A percentile compares a stretch with the other conserved stretches of the same genome.
Evolutionary conservation across 2,888 invertebrate species (phyloP).

Genomic region (Lasius fuliginosus): DNA sequence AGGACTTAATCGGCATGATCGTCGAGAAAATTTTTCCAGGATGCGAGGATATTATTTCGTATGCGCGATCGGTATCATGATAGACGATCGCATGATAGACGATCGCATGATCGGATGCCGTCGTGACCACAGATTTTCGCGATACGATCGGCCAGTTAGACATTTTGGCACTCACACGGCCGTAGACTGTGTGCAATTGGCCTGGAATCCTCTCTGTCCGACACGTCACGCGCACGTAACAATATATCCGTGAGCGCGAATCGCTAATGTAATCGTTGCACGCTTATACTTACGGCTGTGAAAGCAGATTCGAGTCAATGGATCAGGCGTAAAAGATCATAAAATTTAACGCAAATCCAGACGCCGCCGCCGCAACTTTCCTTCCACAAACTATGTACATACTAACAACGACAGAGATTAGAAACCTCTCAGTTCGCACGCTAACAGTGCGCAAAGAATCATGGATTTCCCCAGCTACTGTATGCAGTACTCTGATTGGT

Average conservation of each 20-base stretch:
- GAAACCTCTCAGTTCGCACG: conserved; percentile 70
- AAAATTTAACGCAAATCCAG: conserved; percentile 71
- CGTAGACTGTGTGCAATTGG: conserved; percentile 72
- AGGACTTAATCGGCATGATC: conserved; percentile 24
- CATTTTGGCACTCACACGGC: conserved; percentile 74
- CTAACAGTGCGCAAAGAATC: conserved; percentile 76
- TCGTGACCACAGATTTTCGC: conserved; percentile 11
- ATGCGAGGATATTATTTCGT: conserved; percentile 8
- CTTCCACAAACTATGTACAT: conserved; percentile 66
- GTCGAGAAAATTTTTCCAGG: background rate
- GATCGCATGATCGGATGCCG: background rate
- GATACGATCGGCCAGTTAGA: conserved; percentile 68
- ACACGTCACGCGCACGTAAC: conserved; percentile 53
- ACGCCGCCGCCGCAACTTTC: conserved; percentile 73
- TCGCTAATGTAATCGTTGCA: conserved; percentile 1
- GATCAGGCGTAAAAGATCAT: conserved; percentile 81
- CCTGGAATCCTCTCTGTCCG: conserved; percentile 68
- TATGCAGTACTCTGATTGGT: conserved; percentile 74
- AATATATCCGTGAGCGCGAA: background rate
- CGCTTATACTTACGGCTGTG: conserved; percentile 80
- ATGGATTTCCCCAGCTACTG: conserved; percentile 67
- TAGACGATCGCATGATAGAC: background rate
- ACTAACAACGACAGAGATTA: conserved; percentile 57
- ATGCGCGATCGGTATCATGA: background rate
- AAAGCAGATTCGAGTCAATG: conserved; percentile 74